Conservation (phyloP, 2,113 vertebrate genomes). For the Zosterops hypoxanthus region DNA sequence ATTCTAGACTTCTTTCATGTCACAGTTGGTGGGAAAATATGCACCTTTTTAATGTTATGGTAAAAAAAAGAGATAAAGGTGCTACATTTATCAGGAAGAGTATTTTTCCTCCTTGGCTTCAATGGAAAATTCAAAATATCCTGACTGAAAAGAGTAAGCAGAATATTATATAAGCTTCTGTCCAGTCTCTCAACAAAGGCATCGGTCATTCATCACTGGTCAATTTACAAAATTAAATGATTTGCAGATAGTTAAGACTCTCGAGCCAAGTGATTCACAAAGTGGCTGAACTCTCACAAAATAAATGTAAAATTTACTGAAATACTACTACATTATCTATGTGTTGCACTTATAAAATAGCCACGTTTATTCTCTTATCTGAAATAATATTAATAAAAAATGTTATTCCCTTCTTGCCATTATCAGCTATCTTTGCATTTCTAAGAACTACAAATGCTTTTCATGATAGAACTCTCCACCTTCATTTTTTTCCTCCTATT, state of each 20-base stretch:
- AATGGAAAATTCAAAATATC: background rate
- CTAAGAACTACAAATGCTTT: background rate
- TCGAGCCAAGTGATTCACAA: background rate
- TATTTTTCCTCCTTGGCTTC: background rate
- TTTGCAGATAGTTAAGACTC: background rate
- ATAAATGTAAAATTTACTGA: background rate
- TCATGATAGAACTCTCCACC: background rate
- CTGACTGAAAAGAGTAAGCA: background rate
- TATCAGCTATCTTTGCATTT: background rate
- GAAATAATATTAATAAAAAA: background rate
- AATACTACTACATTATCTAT: background rate
- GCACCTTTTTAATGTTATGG: background rate
- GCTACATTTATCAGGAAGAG: background rate
- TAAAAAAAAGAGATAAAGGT: background rate
- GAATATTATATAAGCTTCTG: background rate
- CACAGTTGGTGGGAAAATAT: background rate
- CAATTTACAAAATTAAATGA: background rate
- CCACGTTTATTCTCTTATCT: background rate
- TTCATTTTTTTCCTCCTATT: background rate
- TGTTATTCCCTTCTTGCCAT: background rate
- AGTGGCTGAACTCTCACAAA: background rate
- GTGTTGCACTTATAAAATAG: background rate
- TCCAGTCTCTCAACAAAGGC: background rate
- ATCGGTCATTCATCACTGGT: background rate
- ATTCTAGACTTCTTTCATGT: background rate